Percentiles rank a stretch among this genome's conserved stretches.
These are phyloP conservation scores for Lampropteryx suffumata DNA, from an alignment of 2,888 invertebrate species.

Conservation along the genomic window DNA sequence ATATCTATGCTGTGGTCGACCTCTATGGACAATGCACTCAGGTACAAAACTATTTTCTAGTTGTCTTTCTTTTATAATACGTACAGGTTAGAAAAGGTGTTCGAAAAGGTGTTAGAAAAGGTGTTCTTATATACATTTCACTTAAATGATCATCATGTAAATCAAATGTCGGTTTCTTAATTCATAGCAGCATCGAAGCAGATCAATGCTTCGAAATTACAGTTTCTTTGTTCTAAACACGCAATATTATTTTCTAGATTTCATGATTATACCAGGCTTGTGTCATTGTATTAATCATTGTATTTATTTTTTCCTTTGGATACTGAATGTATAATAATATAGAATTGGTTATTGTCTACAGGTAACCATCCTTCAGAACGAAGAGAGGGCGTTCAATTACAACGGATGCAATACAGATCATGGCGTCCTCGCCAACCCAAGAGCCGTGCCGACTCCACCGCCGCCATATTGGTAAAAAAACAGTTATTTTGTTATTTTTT, in stretches of 20 bases:
- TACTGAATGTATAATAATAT: no score
- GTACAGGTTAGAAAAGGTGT: no score
- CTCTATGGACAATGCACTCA: constrained; percentile 97
- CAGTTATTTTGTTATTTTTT: no score
- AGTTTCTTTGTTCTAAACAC: no score
- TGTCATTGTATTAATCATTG: not conserved
- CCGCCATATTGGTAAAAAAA: constrained; percentile 66
- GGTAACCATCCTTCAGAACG: constrained; percentile 73
- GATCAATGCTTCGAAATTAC: no score
- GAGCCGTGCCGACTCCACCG: constrained; percentile 54
- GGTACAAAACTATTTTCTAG: constrained; percentile 68
- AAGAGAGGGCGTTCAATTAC: constrained; percentile 69
- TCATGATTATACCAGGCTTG: no score
- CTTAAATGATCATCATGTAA: no score
- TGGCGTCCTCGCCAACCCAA: constrained; percentile 53
- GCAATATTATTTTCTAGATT: no score
- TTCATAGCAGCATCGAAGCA: no score
- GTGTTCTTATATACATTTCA: no score
- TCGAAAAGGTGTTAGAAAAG: no score
- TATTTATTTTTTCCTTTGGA: not conserved
- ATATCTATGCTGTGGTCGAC: constrained; percentile 97
- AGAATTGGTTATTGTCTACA: constrained; percentile 27
- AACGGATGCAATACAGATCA: constrained; percentile 70
- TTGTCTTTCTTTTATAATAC: not conserved
- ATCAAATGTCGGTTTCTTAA: no score